phyloP scores from a whole-genome alignment of 2,797 vertebrate species.

The Cottoperca gobio region DNA sequence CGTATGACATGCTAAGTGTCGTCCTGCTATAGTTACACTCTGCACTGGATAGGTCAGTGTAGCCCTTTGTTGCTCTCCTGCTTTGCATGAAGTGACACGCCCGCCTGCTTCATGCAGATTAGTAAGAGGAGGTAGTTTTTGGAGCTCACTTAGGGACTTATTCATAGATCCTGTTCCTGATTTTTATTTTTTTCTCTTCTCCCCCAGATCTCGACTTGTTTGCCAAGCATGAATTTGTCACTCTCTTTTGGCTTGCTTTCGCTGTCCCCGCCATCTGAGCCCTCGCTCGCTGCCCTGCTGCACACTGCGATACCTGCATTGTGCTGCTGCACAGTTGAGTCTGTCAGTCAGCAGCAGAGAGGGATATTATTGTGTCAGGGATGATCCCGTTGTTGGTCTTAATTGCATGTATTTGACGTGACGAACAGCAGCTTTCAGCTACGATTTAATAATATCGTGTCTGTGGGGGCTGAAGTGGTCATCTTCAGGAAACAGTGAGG shows the following conservation, averaged over 20 bases:
- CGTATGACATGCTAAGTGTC: conserved; percentile 13
- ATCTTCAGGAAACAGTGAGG: conserved; percentile 62
- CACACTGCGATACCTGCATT: conserved; percentile 47
- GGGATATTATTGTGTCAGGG: conserved; percentile 4
- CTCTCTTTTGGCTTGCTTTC: conserved; percentile 54
- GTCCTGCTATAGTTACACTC: conserved; percentile 30
- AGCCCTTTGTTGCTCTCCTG: conserved; percentile 47
- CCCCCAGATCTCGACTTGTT: conserved; percentile 65
- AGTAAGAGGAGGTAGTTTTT: conserved; percentile 48
- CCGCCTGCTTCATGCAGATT: conserved; percentile 46
- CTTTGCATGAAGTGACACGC: conserved; percentile 57
- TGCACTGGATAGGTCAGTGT: conserved; percentile 30
- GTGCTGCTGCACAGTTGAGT: conserved; percentile 17
- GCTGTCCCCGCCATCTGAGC: conserved; percentile 30
- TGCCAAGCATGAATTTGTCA: conserved; percentile 67
- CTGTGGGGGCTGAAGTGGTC: conserved; percentile 70
- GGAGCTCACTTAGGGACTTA: conserved; percentile 58
- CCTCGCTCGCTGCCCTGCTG: conserved; percentile 45
- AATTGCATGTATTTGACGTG: conserved; percentile 11
- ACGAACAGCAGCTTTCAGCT: conserved; percentile 13
- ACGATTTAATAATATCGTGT: conserved; percentile 41
- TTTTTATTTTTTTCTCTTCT: conserved; percentile 44
- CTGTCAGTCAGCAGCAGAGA: conserved; percentile 22
- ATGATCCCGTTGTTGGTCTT: conserved; percentile 11
- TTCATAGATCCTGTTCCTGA: conserved; percentile 67